Percentiles rank a stretch among this genome's conserved stretches.
These are phyloP conservation scores for Manis pentadactyla DNA, from an alignment of 2,797 vertebrate genomes.

Conservation along the genomic window DNA sequence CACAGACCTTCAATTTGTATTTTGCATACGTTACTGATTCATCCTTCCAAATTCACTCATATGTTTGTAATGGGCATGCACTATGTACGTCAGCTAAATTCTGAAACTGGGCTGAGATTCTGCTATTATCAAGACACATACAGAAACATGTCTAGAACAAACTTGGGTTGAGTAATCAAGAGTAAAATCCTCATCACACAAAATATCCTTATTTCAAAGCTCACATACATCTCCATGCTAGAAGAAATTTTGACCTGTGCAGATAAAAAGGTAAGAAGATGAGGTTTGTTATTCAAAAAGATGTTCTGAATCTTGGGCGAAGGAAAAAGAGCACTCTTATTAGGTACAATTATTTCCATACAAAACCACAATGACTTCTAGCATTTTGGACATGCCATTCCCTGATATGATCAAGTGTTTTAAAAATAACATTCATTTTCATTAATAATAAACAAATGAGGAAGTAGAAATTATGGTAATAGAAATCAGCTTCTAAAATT, in stretches of 20 bases:
- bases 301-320: not conserved
- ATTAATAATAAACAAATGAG: not conserved
- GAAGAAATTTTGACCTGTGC: not conserved
- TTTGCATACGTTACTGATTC: conserved; percentile 26
- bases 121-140: not conserved
- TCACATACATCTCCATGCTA: not conserved
- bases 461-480: not conserved
- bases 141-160: not conserved
- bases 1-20: conserved; percentile 9
- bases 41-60: conserved; percentile 20
- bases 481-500: not conserved
- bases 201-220: not conserved
- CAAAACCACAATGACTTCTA: not conserved
- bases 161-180: not conserved
- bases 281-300: not conserved
- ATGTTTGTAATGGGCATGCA: not conserved
- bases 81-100: conserved; percentile 30
- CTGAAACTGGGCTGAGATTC: not conserved
- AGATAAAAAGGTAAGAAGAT: not conserved
- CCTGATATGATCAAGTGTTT: not conserved
- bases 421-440: not conserved
- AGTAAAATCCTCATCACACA: not conserved
- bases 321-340: not conserved
- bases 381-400: not conserved
- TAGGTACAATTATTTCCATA: not conserved